Percentiles rank a stretch among this genome's conserved stretches.
Evolutionary conservation across 2,113 vertebrate genomes (phyloP).

Genomic region (Chionodraco myersi): DNA sequence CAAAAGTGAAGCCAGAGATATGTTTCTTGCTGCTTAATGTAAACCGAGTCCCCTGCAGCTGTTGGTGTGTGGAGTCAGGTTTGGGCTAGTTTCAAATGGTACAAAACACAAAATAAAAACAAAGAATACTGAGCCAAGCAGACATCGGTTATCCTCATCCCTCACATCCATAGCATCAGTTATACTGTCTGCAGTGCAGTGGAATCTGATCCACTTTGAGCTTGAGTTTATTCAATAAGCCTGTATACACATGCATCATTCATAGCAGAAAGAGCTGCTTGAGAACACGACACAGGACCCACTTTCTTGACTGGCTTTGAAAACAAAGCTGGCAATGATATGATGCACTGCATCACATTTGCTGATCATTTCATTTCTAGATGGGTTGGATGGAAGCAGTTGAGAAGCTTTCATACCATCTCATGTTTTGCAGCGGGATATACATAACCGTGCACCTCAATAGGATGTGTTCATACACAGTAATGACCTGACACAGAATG

Average conservation of each 20-base stretch:
- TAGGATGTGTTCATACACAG: not conserved
- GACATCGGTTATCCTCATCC: not conserved
- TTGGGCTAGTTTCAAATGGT: not conserved
- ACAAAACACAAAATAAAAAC: not conserved
- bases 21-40: conserved; percentile 24
- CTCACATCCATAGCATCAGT: conserved; percentile 24
- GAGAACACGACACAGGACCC: not conserved
- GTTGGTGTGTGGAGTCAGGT: conserved; percentile 13
- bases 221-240: conserved; percentile 41
- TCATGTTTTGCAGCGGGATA: not conserved
- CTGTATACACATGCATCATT: conserved; percentile 42
- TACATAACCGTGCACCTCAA: not conserved
- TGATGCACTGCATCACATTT: not conserved
- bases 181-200: conserved; percentile 35
- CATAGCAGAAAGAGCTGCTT: conserved; percentile 18
- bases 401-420: not conserved
- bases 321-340: conserved; percentile 44
- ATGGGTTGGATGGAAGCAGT: not conserved
- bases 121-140: conserved; percentile 5
- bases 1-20: conserved; percentile 37
- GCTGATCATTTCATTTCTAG: conserved; percentile 32
- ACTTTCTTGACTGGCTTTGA: conserved; percentile 31
- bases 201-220: conserved; percentile 28
- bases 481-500: not conserved
- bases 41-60: conserved; percentile 29